A percentile compares a stretch with the other conserved stretches of the same genome.
Evolutionary conservation across 2,888 invertebrate genomes (phyloP).

Genomic region (Heteropelma amictum): DNA sequence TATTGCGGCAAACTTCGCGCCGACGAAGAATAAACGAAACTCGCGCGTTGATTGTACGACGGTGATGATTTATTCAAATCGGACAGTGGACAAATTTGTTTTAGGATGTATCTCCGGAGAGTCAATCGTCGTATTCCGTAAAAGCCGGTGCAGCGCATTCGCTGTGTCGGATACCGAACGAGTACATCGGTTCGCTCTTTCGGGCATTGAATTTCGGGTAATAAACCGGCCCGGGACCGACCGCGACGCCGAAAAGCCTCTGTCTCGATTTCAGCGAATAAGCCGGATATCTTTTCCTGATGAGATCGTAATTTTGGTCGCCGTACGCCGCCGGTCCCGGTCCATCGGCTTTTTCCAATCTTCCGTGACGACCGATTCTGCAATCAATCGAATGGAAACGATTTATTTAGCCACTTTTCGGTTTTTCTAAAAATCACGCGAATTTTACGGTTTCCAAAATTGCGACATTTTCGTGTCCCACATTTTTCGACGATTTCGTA

Average conservation of each 20-base stretch:
- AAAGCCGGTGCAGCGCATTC: constrained; percentile 81
- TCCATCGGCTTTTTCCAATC: constrained; percentile 41
- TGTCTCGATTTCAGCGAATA: constrained; percentile 65
- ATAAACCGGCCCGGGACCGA: constrained; percentile 70
- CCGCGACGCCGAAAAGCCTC: constrained; percentile 26
- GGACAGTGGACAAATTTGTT: constrained; percentile 30
- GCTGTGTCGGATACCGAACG: constrained; percentile 82
- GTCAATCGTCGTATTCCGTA: constrained; percentile 79
- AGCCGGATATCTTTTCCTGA: constrained; percentile 68
- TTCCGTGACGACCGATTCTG: constrained; percentile 47
- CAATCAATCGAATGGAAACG: neutral
- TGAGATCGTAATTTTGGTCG: constrained; percentile 59
- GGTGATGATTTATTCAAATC: constrained; percentile 20
- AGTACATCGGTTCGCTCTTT: constrained; percentile 76
- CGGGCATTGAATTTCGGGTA: constrained; percentile 57
- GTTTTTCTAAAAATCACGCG: neutral
- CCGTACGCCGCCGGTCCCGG: constrained; percentile 73
- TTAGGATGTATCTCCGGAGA: neutral
- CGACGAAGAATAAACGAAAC: neutral
- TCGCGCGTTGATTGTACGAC: neutral
- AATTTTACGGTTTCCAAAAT: neutral
- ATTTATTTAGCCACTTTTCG: neutral
- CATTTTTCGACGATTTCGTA: too few species aligned
- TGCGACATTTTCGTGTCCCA: too few species aligned
- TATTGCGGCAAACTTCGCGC: constrained; percentile 10